Evolutionary conservation across 2,113 vertebrate species (phyloP).

Genomic region (Sylvilagus bachmani): DNA sequence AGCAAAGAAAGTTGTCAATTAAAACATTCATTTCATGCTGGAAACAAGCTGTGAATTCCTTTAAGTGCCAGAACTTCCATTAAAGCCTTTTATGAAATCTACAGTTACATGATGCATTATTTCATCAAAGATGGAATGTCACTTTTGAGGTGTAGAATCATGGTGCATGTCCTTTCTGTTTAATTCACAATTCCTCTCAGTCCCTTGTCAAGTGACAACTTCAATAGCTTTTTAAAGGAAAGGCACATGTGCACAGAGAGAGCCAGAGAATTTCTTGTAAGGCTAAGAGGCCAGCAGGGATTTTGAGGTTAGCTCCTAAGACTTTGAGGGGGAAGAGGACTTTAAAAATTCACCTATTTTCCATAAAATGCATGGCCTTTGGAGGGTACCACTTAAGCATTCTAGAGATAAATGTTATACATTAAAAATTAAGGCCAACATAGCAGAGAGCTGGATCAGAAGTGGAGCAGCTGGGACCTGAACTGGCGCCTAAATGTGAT

Average conservation of each 20-base stretch:
- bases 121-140: slow-evolving; percentile 19
- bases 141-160: background rate
- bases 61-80: slow-evolving; percentile 18
- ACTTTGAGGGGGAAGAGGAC: background rate
- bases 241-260: background rate
- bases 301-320: background rate
- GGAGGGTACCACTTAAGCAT: background rate
- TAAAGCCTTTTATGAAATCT: slow-evolving; percentile 21
- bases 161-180: background rate
- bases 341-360: background rate
- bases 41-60: slow-evolving; percentile 9
- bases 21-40: background rate
- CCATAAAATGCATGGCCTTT: background rate
- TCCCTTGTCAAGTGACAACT: background rate
- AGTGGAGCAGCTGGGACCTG: too few species aligned
- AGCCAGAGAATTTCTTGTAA: background rate
- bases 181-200: background rate
- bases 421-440: background rate
- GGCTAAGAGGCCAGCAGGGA: background rate
- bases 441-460: too few species aligned
- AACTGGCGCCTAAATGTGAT: too few species aligned
- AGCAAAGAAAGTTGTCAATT: background rate
- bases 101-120: background rate
- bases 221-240: background rate
- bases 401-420: background rate